Evolutionary conservation across 1,140 invertebrate species (phyloP).

Genomic region (Calephelis nemesis): DNA sequence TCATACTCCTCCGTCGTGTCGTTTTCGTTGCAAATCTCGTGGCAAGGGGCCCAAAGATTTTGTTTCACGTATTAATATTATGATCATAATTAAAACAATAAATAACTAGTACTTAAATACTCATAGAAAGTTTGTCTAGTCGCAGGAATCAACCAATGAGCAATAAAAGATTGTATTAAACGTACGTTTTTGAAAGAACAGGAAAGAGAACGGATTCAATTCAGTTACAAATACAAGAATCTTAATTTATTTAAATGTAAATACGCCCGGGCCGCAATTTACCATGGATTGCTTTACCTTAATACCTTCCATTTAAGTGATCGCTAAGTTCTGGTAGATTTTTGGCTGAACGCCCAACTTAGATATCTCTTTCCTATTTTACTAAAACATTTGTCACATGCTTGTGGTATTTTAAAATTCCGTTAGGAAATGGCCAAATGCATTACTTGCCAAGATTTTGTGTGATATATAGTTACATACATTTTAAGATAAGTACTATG

Average conservation of each 20-base stretch:
- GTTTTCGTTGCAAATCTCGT: no score
- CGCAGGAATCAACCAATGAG: no score
- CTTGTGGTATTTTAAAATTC: slow-evolving; percentile 15
- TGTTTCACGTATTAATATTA: no score
- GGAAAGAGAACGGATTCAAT: not conserved
- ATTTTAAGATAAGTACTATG: no score
- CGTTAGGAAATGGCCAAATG: slow-evolving; percentile 1
- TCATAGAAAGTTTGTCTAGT: no score
- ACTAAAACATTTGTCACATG: slow-evolving; percentile 19
- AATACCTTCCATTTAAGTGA: slow-evolving; percentile 16
- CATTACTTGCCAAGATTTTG: slow-evolving; percentile 12
- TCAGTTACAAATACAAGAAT: slow-evolving; percentile 4
- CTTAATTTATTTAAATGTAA: slow-evolving; percentile 13
- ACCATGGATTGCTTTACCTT: slow-evolving; percentile 15
- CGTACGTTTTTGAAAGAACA: not conserved
- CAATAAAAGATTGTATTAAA: no score
- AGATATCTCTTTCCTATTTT: slow-evolving; percentile 15
- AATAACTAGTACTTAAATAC: no score
- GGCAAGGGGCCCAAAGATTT: no score
- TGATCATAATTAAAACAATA: no score
- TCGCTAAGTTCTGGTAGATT: slow-evolving; percentile 20
- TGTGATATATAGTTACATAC: no score
- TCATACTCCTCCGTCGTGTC: no score
- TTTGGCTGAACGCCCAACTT: slow-evolving; percentile 20
- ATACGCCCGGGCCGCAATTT: slow-evolving; percentile 7